Base-by-base conservation (phyloP, 2,888 invertebrate species). In the Phasia obesa region DNA sequence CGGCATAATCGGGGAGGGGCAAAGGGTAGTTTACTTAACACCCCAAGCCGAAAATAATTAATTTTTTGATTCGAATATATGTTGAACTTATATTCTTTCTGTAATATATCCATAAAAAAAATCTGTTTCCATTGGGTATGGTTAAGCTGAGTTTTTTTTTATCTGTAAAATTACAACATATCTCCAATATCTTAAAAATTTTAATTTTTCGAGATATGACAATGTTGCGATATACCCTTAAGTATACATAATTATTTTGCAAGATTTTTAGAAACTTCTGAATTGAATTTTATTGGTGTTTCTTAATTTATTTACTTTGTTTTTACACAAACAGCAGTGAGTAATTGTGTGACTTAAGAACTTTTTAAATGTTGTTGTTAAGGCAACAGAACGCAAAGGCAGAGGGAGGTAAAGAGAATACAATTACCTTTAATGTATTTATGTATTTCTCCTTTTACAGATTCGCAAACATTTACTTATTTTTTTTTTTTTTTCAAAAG, bases 371-470 rank as follows among this genome's bases (percentile, higher is more conserved):
- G 47, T 31, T 19, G 21, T 47, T 42, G 57, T 47, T 49, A 38
- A 25, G 27, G 4, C 5, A 49, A 25, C n/a, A 25, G n/a, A 31
- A 21, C 3, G 3, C 23, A 15, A 21, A 25, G 44, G 4, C 42
- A 35, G 11, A 42, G 13, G 15, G n/a, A n/a, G 17, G 17, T 15
- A 38, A 38, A 55, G 51, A 57, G 64, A 57, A 64, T 35, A 27
- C 49, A 71, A 71, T 64, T 78, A 42, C 42, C 27, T 21, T 49
- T 44, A 55, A 47, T 62, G 25, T 42, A n/a, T 67, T 21, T 27
- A 53, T 19, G 19, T 53, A 67, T 9, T 62, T 47, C 49, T 64
- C 70, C 78, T 65, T 71, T 57, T 71, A 71, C 62, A 65, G 70
- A 77, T 27, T 71, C 15, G 44, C 31, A 35, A 57, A 15, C 21